Percentiles rank a stretch among this genome's conserved stretches.
Conservation (phyloP, 2,113 vertebrate genomes). For the Dermatemys mawii region DNA sequence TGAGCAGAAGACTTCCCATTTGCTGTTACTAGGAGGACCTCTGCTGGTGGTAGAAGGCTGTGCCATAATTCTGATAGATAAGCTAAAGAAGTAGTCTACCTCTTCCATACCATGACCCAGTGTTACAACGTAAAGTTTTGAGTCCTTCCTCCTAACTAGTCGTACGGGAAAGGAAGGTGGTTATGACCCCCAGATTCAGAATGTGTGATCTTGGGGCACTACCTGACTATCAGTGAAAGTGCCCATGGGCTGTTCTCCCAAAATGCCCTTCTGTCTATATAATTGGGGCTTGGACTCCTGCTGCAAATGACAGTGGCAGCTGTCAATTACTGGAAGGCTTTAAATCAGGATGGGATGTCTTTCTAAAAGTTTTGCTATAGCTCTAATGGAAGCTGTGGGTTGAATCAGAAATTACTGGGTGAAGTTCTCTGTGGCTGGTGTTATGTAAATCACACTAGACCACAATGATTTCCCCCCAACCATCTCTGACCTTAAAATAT, state of each 20-base stretch:
- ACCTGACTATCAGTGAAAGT: not conserved
- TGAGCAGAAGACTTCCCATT: not conserved
- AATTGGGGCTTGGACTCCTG: not conserved
- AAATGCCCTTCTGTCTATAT: not conserved
- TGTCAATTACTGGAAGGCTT: not conserved
- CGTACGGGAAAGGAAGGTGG: not conserved
- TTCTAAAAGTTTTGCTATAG: not conserved
- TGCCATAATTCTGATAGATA: not conserved
- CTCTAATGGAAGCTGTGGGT: not conserved
- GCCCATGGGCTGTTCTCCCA: not conserved
- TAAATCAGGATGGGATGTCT: not conserved
- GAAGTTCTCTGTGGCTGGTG: not conserved
- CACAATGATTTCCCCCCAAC: too few relatives aligned
- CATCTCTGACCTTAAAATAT: too few relatives aligned
- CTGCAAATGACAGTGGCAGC: not conserved
- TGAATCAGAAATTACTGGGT: not conserved
- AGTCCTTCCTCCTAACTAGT: not conserved
- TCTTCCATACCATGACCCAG: not conserved
- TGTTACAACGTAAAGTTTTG: not conserved
- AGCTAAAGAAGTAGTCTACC: not conserved
- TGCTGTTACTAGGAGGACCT: not conserved
- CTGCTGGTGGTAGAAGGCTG: not conserved
- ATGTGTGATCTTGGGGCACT: not conserved
- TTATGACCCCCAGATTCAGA: not conserved
- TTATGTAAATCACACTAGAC: too few relatives aligned